Base-by-base conservation (phyloP, 2,888 invertebrate genomes). In the Rotaria magnacalcarata region DNA sequence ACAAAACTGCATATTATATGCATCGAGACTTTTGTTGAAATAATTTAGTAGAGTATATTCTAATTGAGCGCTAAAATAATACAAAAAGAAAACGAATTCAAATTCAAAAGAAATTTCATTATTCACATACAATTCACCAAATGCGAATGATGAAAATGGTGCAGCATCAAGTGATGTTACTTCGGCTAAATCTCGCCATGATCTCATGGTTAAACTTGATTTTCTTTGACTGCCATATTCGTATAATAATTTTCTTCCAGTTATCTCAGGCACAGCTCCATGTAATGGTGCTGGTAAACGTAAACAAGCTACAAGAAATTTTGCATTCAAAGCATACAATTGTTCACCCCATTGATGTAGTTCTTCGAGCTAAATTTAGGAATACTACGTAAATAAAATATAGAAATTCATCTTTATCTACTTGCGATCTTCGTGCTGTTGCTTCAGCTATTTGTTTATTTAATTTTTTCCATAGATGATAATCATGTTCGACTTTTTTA, bases 401-500 rank as follows among this genome's bases (percentile, higher is more conserved):
- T 7, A 6, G 1, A 5, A 0, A 24, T 24, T 56, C 24, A 5
- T 24, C 14, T 27, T 14, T 67, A 27, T 67, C 6, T 34, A 67
- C 67, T 41, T 7, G 67, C 16, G 27, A 41, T 34, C 34, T 34
- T 67, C 34, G 27, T 34, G 67, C 16, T 67, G 67, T 16, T 67
- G 67, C 67, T 67, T 67, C 67, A 19, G 34, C 67, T 67, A 67
- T 67, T 67, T 67, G 67, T 19, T 16, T 34, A 67, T 67, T 67
- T 67, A 67, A 67, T 34, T 67, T 67, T 67, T 67, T 67, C 67
- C 67, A 67, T 19, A 67, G 67, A 16, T 67, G 67, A 67, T 67
- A 67, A 67, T 67, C 67, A 67, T 67, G 67, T 67, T 67, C 67
- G 27, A 67, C 67, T 67, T 67, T 67, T 67, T 67, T 67, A 34